phyloP scores from a whole-genome alignment of 1,140 invertebrate genomes.

The Aphis craccivora region DNA sequence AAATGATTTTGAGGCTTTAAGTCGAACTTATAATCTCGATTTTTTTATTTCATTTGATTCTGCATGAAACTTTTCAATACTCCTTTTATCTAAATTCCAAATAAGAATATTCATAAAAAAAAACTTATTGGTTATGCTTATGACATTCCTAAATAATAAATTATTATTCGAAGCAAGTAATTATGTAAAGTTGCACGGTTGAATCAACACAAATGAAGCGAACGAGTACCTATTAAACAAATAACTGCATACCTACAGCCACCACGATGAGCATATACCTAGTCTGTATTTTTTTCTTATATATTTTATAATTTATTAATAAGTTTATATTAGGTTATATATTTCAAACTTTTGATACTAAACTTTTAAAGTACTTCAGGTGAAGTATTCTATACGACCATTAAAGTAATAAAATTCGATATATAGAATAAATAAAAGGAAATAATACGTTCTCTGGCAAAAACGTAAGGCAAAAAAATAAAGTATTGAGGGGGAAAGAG shows the following conservation, averaged over 20 bases:
- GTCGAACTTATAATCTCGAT: not conserved
- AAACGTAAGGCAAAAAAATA: slow-evolving; percentile 50
- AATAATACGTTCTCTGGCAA: slow-evolving; percentile 47
- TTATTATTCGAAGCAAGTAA: not conserved
- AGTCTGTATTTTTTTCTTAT: not conserved
- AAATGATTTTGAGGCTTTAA: not conserved
- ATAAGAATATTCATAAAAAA: not conserved
- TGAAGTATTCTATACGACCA: slow-evolving; percentile 15
- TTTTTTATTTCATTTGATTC: not conserved
- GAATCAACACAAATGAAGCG: not conserved
- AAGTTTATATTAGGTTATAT: not conserved
- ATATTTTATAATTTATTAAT: slow-evolving; percentile 38
- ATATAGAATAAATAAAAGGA: slow-evolving; percentile 40
- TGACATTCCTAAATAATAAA: not conserved
- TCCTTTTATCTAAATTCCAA: not conserved
- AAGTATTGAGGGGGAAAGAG: slow-evolving; percentile 43
- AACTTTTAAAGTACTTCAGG: slow-evolving; percentile 37
- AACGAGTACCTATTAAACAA: not conserved
- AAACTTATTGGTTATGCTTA: not conserved
- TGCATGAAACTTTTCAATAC: not conserved
- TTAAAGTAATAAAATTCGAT: slow-evolving; percentile 50
- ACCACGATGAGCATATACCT: not conserved
- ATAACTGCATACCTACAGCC: not conserved
- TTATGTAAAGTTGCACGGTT: not conserved
- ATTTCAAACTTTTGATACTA: slow-evolving; percentile 21